These are phyloP conservation scores for Lapara coniferarum DNA, from an alignment of 2,888 invertebrate species.

Conservation along the genomic window DNA sequence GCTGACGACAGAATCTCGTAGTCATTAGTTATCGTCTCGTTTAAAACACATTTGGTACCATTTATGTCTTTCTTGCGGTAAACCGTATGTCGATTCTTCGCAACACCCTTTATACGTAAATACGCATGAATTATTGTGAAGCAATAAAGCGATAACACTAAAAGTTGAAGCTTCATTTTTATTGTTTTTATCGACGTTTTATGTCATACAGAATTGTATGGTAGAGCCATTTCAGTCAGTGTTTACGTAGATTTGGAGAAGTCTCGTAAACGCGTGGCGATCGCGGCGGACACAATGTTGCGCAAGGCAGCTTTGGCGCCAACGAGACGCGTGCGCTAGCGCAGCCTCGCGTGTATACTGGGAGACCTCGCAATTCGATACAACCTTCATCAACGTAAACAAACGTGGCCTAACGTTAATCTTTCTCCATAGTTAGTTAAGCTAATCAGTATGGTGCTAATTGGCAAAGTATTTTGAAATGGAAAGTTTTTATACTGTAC, in stretches of 20 bases:
- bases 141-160: constrained; percentile 69
- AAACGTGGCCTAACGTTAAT: constrained; percentile 70
- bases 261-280: constrained; percentile 58
- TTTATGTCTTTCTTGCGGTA: constrained; percentile 76
- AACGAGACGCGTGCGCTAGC: constrained; percentile 81
- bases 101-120: constrained; percentile 66
- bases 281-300: constrained; percentile 63
- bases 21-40: constrained; percentile 83
- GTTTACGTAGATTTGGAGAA: constrained; percentile 58
- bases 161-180: constrained; percentile 74
- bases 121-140: constrained; percentile 66
- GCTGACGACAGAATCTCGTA: constrained; percentile 81
- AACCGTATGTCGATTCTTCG: constrained; percentile 71
- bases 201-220: constrained; percentile 43
- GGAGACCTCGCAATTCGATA: constrained; percentile 80
- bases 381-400: constrained; percentile 81
- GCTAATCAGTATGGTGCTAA: constrained; percentile 48
- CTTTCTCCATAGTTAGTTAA: constrained; percentile 43
- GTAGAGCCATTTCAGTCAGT: constrained; percentile 61
- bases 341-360: constrained; percentile 80
- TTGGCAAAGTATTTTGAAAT: constrained; percentile 42
- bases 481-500: constrained; percentile 35
- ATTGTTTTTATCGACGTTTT: constrained; percentile 50
- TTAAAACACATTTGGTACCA: constrained; percentile 77
- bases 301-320: constrained; percentile 76